These are phyloP conservation scores for Diacarnus erythraeanus DNA, from an alignment of 37 sponge, comb jelly and placozoan genomes.

Conservation along the genomic window DNA sequence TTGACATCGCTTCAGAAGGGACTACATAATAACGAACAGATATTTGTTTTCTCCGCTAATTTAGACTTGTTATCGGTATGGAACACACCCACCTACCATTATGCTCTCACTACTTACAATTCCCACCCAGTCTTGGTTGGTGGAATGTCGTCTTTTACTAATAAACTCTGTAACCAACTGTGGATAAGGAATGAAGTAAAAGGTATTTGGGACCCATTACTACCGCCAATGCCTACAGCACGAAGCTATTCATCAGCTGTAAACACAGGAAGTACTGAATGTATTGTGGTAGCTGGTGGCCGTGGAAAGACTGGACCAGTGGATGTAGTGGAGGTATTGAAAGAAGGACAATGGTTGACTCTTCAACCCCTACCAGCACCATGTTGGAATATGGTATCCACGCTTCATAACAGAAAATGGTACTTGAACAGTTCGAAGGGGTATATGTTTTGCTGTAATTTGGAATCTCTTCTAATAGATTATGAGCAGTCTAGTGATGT, in stretches of 20 bases:
- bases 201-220: neutral
- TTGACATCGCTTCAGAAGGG: too few species aligned
- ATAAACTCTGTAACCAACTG: neutral
- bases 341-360: neutral
- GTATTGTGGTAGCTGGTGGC: conserved; percentile 19
- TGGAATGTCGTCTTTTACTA: neutral
- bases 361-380: conserved; percentile 20
- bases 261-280: neutral
- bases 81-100: neutral
- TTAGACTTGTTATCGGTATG: neutral
- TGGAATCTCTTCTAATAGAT: conserved; percentile 12
- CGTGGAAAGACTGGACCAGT: neutral
- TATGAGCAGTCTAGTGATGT: neutral
- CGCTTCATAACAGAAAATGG: neutral
- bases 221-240: conserved; percentile 20
- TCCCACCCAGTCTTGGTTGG: conserved; percentile 12
- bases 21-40: neutral
- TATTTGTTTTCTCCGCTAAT: neutral
- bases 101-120: conserved; percentile 14
- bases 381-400: conserved; percentile 9
- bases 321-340: conserved; percentile 3
- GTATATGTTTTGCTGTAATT: neutral
- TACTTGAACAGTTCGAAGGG: conserved; percentile 14
- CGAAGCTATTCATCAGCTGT: conserved; percentile 13
- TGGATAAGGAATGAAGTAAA: neutral